Percentiles rank a stretch among this genome's conserved stretches.
These are phyloP conservation scores for Harpagifer antarcticus DNA, from an alignment of 2,797 vertebrate genomes.

Conservation along the genomic window DNA sequence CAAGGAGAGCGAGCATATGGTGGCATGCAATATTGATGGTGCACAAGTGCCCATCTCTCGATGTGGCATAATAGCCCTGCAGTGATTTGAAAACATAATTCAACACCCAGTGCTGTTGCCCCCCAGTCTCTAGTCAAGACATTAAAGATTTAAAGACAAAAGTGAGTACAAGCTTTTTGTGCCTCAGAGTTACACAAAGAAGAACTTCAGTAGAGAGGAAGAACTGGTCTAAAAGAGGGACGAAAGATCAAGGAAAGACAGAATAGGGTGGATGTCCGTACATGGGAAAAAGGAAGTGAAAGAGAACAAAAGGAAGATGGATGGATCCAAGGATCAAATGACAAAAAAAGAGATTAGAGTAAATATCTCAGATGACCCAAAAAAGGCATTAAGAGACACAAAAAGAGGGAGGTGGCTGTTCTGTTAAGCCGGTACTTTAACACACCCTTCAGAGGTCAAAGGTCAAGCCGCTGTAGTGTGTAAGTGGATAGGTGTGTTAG, in stretches of 20 bases:
- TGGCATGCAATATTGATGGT: conserved; percentile 74
- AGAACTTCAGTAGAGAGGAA: neutral
- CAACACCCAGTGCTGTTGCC: conserved; percentile 44
- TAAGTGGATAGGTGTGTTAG: conserved; percentile 44
- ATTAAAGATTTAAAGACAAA: conserved; percentile 68
- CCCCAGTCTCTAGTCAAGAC: conserved; percentile 37
- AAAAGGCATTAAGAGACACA: conserved; percentile 30
- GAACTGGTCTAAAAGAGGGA: neutral
- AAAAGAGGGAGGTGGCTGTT: conserved; percentile 32
- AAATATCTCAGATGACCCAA: conserved; percentile 18
- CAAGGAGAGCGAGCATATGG: conserved; percentile 66
- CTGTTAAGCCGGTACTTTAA: conserved; percentile 22
- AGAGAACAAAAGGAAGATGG: conserved; percentile 35
- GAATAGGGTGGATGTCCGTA: conserved; percentile 1
- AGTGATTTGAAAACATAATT: conserved; percentile 59
- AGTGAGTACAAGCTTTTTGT: neutral
- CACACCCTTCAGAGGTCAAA: conserved; percentile 50
- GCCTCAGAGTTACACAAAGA: conserved; percentile 24
- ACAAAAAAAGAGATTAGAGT: conserved; percentile 24
- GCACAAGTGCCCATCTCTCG: conserved; percentile 44
- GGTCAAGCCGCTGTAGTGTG: conserved; percentile 47
- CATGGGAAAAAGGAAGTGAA: conserved; percentile 6
- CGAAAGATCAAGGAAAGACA: conserved; percentile 1
- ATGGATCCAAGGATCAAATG: conserved; percentile 47
- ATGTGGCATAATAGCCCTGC: conserved; percentile 49